Base-by-base conservation (phyloP, 2,113 vertebrate genomes). In the Chiloscyllium plagiosum region DNA sequence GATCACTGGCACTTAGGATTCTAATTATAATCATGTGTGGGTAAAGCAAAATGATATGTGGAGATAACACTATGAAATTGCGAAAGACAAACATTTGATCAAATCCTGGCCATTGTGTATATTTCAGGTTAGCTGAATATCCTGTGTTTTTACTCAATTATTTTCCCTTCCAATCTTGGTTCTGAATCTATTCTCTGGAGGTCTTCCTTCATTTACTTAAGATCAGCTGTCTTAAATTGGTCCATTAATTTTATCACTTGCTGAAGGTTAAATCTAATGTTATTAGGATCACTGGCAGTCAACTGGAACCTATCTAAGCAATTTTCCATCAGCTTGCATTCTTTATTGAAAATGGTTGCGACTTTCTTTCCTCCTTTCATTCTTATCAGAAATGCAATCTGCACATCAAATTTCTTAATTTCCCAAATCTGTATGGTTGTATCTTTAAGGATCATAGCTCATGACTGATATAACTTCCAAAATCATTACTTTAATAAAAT, bases 241-340 rank as follows among this genome's bases (percentile, higher is more conserved):
- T 52, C 29, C 94, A 95, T 95, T 95, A 95, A 95, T 95, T 72
- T 95, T 70, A 76, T 76, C 26, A 33, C 47, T 52, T 50, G 69
- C 26, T 72, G 33, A 52, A 95, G 68, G 93, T 95, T 95, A 72
- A 42, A 95, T 95, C 93, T 72, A 29, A 95, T 94, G 26, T 42
- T 47, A 69, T 24, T 37, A 69, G 61, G 66, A 94, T 69, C 22
- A 70, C 20, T 26, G 92, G 66, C 37, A 94, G 33, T 93, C 89
- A 70, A 95, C 68, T 95, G 94, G 12, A 93, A 68, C 4, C 42
- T 52, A 95, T 15, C 69, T 33, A 52, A 3, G 24, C 50, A 95
- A 70, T 52, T 15, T 95, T 52, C 42, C 69, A 52, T 42, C 12
- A 72, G 52, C 4, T 72, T 22, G 66, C 15, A 47, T 42, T 52